Base-by-base conservation (phyloP, 2,888 invertebrate genomes). In the Leptura quadrifasciata region DNA sequence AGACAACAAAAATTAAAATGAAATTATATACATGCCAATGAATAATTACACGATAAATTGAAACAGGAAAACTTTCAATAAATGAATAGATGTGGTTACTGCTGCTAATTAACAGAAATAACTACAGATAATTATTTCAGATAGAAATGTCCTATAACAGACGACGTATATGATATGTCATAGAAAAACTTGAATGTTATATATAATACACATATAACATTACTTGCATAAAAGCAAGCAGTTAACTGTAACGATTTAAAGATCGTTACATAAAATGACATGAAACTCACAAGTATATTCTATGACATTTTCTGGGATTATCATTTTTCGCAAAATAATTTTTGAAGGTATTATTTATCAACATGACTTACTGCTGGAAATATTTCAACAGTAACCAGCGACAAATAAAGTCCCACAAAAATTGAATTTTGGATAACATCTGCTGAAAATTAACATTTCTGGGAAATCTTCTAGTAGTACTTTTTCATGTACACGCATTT, bases 1-100 rank as follows among this genome's bases (percentile, higher is more conserved):
- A 15, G 71, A 71, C 70, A 60, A 61, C 70, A 71, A 71, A 71
- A 57, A 71, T 61, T 71, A 57, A 57, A 57, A 20, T 57, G 12
- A 54, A 17, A 54, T 39, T 39, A 47, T n/a, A 31, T 31, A 31
- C 24, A 6, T 31, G 27, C 3, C 47, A 47, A 47, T 4, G 5
- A 47, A 47, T 47, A 47, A 47, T 47, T 47, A 10, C 1, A 47
- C 9, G 8, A 3, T 12, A 12, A 39, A 39, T 39, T 39, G 12
- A 12, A 15, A 15, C 10, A 0, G 39, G 39, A 39, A 39, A 39
- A 39, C 39, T 39, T 39, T 39, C 12, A 6, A 39, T 15, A 39
- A 10, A 6, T 15, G 12, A 39, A 39, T 39, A 12, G 39, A 12
- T 39, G 12, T 9, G 47, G 15, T 12, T 47, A 47, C 12, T 47